phyloP scores from a whole-genome alignment of 2,888 invertebrate species.

The Mantis religiosa region DNA sequence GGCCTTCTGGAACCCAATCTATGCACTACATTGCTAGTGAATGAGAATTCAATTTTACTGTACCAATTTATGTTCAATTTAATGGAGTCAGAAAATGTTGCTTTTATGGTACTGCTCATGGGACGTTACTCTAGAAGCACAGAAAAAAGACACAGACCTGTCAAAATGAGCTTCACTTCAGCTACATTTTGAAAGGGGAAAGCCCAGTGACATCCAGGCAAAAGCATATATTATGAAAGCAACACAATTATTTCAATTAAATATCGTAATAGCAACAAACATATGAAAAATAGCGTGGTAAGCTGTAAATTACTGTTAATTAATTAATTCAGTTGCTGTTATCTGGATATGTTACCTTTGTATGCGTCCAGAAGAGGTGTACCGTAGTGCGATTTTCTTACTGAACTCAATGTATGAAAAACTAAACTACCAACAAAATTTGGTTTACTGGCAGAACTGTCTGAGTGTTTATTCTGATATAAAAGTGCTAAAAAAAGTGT shows the following conservation, averaged over 20 bases:
- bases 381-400: neutral
- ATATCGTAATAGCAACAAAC: neutral
- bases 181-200: constrained; percentile 15
- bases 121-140: constrained; percentile 34
- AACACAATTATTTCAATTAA: neutral
- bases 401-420: neutral
- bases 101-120: constrained; percentile 48
- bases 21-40: constrained; percentile 26
- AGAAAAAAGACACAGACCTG: constrained; percentile 28
- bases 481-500: neutral
- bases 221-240: neutral
- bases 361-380: neutral
- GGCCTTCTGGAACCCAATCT: constrained; percentile 20
- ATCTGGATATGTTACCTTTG: neutral
- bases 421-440: neutral
- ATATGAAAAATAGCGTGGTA: neutral
- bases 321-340: neutral
- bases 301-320: neutral
- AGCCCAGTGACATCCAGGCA: constrained; percentile 9
- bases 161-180: constrained; percentile 20
- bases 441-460: neutral
- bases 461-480: neutral
- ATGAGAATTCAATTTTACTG: constrained; percentile 34
- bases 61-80: constrained; percentile 49
- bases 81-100: constrained; percentile 49